phyloP scores from a whole-genome alignment of 1,140 invertebrate genomes.

The Hesperophylax magnus region DNA sequence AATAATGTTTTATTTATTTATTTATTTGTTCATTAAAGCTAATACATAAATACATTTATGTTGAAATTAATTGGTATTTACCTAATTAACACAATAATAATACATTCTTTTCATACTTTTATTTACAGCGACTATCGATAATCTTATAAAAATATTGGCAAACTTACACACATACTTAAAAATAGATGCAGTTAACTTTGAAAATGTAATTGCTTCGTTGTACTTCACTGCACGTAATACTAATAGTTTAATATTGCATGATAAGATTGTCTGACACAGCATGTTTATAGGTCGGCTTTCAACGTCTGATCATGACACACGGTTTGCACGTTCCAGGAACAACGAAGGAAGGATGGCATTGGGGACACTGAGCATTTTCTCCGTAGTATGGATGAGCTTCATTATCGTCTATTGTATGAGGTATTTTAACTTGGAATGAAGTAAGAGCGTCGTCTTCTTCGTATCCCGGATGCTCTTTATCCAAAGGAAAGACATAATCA shows the following conservation, averaged over 20 bases:
- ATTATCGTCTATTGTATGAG: slow-evolving; percentile 61
- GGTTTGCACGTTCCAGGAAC: slow-evolving; percentile 73
- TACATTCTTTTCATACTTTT: not conserved
- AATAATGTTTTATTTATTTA: not conserved
- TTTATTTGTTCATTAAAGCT: not conserved
- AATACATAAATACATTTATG: not conserved
- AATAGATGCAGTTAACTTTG: not conserved
- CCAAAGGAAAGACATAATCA: slow-evolving; percentile 72
- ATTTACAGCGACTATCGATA: not conserved
- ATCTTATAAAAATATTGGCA: slow-evolving; percentile 9
- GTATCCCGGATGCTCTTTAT: slow-evolving; percentile 71
- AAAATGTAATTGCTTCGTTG: slow-evolving; percentile 4
- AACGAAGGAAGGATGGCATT: slow-evolving; percentile 74
- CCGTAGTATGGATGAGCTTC: slow-evolving; percentile 68
- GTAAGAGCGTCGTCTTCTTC: slow-evolving; percentile 70
- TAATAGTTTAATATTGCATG: not conserved
- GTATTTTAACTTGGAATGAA: slow-evolving; percentile 72
- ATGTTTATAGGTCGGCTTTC: not conserved
- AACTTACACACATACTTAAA: not conserved
- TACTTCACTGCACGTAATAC: not conserved
- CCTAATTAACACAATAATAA: not conserved
- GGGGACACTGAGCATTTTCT: slow-evolving; percentile 73
- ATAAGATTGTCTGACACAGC: not conserved
- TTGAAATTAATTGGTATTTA: not conserved
- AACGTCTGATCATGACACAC: slow-evolving; percentile 68